phyloP scores from a whole-genome alignment of 2,797 vertebrate species.

The Helarctos malayanus region DNA sequence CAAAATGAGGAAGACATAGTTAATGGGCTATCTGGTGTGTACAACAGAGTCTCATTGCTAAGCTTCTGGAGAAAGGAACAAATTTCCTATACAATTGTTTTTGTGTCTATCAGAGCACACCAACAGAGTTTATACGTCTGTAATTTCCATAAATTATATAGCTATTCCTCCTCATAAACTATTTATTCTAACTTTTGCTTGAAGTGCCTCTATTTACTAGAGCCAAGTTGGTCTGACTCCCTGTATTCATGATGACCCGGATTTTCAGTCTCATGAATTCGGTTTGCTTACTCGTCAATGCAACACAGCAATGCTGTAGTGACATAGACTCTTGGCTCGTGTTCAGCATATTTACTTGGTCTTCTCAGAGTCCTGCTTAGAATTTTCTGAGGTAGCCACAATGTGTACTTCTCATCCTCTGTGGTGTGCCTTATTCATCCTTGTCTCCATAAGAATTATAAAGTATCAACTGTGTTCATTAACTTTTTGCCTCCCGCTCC shows the following conservation, averaged over 20 bases:
- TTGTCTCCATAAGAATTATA: not conserved
- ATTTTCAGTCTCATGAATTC: not conserved
- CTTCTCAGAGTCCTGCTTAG: not conserved
- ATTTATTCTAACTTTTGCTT: not conserved
- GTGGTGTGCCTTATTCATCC: not conserved
- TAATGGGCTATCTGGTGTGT: not conserved
- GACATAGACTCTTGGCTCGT: accelerated
- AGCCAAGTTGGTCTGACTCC: not conserved
- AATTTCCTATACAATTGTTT: not conserved
- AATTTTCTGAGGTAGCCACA: not conserved
- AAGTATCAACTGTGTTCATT: not conserved
- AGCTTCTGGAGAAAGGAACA: not conserved
- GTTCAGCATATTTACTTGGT: not conserved
- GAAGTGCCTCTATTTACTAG: not conserved
- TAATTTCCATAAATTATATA: not conserved
- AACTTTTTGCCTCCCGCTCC: not conserved
- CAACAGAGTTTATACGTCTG: not conserved
- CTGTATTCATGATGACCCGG: not conserved
- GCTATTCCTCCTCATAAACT: not conserved
- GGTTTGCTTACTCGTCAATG: not conserved
- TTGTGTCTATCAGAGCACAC: not conserved
- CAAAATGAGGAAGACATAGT: not conserved
- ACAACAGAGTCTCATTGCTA: not conserved
- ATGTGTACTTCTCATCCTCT: not conserved
- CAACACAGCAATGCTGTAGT: accelerated